Conservation (phyloP, 2,888 invertebrate species). For the Dryobotodes eremita region DNA sequence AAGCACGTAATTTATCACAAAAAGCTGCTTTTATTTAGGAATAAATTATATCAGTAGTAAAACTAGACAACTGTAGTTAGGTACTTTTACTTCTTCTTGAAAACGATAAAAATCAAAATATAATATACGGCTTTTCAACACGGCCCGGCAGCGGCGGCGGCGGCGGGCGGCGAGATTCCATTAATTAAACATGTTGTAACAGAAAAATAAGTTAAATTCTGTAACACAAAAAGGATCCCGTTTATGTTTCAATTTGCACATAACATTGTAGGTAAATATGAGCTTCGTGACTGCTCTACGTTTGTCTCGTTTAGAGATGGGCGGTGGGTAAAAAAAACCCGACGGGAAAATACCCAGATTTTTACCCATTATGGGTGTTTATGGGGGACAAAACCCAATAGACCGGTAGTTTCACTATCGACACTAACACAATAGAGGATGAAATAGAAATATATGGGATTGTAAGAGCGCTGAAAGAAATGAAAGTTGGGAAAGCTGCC, state of each 20-base stretch:
- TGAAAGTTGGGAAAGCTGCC: too few species aligned
- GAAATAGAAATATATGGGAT: too few species aligned
- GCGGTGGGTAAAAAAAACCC: too few species aligned
- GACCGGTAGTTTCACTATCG: too few species aligned
- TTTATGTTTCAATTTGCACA: background rate
- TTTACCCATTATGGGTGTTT: too few species aligned
- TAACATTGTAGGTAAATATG: background rate
- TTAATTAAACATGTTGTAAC: constrained; percentile 5
- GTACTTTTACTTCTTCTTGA: background rate
- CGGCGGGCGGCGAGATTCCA: background rate
- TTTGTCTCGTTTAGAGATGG: too few species aligned
- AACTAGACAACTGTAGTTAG: constrained; percentile 7
- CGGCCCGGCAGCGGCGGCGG: too few species aligned
- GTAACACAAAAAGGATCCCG: background rate
- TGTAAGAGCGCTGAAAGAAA: too few species aligned
- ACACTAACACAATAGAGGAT: too few species aligned
- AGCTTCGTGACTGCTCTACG: constrained; percentile 30
- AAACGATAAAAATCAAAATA: constrained; percentile 12
- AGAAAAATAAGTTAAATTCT: background rate
- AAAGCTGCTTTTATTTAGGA: constrained; percentile 11
- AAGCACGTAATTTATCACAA: constrained; percentile 21
- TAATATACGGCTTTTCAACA: background rate
- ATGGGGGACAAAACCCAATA: too few species aligned
- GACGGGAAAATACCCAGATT: too few species aligned
- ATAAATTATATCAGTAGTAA: constrained; percentile 6